These are phyloP conservation scores for Carollia perspicillata DNA, from an alignment of 2,113 vertebrate genomes.

Conservation along the genomic window DNA sequence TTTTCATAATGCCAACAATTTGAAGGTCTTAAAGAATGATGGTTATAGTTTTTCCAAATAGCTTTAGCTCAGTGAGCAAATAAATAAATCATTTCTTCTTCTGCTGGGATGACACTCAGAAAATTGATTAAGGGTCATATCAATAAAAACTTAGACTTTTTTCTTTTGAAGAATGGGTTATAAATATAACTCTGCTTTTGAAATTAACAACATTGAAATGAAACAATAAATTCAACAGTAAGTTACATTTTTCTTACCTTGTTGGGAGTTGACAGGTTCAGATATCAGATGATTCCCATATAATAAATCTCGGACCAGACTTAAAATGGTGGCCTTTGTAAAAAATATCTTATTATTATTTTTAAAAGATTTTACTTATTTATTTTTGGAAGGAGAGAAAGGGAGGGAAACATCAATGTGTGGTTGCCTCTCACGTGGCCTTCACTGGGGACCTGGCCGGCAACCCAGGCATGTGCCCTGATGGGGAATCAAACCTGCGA, in stretches of 20 bases:
- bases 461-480: no score
- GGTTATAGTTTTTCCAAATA: background rate
- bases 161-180: background rate
- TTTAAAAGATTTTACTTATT: no score
- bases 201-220: conserved; percentile 41
- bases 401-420: no score
- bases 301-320: background rate
- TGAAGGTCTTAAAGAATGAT: background rate
- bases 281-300: background rate
- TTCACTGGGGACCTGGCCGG: no score
- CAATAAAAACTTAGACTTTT: background rate
- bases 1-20: conserved; percentile 7
- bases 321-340: background rate
- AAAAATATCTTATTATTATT: no score
- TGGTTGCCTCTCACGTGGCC: no score
- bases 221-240: background rate
- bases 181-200: conserved; percentile 6
- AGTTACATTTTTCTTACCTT: background rate
- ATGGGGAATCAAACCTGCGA: no score
- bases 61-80: background rate
- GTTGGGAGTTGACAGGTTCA: background rate
- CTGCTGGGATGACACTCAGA: background rate
- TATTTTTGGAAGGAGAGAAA: no score
- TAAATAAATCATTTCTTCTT: background rate
- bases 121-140: background rate